Percentiles rank a stretch among this genome's conserved stretches.
These are phyloP conservation scores for Sylvietta virens DNA, from an alignment of 2,113 vertebrate species.

Conservation along the genomic window DNA sequence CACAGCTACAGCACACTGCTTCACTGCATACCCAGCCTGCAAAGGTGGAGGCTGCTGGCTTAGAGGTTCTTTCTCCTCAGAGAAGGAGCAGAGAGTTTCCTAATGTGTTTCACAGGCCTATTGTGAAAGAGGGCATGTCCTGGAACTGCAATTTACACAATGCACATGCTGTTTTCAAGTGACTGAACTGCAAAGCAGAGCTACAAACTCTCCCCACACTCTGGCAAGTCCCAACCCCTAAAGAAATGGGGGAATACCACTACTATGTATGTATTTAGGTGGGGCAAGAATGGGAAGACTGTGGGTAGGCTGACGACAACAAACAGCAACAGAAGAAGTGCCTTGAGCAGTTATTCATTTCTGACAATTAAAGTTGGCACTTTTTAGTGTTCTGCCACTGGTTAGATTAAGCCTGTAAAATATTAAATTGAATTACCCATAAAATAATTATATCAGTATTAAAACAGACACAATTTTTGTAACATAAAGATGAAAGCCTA, in stretches of 20 bases:
- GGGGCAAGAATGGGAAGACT: neutral
- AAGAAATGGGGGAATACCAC: neutral
- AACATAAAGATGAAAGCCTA: neutral
- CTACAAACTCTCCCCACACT: neutral
- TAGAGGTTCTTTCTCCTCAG: neutral
- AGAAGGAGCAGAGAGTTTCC: neutral
- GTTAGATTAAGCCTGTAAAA: slow-evolving; percentile 57
- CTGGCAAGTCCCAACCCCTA: neutral
- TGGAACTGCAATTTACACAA: neutral
- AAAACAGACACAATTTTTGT: slow-evolving; percentile 49
- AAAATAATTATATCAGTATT: slow-evolving; percentile 50
- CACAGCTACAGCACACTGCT: neutral
- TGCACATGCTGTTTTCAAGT: neutral
- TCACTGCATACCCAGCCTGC: neutral
- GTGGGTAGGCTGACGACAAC: neutral
- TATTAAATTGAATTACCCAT: slow-evolving; percentile 55
- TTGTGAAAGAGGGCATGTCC: neutral
- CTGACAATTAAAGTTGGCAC: slow-evolving; percentile 12
- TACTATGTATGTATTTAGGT: neutral
- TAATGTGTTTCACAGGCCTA: fast-evolving
- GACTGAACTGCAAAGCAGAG: neutral
- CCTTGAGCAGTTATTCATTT: slow-evolving; percentile 1
- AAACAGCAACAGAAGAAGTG: neutral
- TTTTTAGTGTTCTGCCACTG: slow-evolving; percentile 33
- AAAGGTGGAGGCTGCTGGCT: neutral